Conservation (phyloP, 1,140 invertebrate species). For the Rhynchophorus ferrugineus region DNA sequence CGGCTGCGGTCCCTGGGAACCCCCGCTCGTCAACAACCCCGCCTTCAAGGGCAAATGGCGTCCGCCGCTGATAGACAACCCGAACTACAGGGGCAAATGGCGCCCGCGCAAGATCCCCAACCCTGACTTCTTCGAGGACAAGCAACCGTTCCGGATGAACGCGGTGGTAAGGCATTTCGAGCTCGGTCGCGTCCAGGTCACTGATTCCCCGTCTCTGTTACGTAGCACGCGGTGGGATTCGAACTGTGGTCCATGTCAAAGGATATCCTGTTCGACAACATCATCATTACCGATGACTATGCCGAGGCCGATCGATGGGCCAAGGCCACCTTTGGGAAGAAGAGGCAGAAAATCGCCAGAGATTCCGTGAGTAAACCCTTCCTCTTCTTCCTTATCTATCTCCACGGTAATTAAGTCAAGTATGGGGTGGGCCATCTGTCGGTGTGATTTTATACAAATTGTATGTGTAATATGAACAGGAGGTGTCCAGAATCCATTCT, state of each 20-base stretch:
- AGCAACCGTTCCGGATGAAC: conserved; percentile 83
- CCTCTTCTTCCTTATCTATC: too few relatives aligned
- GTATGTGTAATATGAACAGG: too few relatives aligned
- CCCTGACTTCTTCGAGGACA: conserved; percentile 89
- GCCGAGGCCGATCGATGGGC: conserved; percentile 76
- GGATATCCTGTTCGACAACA: conserved; percentile 90
- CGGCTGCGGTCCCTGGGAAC: conserved; percentile 89
- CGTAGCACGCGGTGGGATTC: conserved; percentile 83
- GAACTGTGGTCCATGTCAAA: conserved; percentile 98
- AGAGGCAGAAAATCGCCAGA: conserved; percentile 68
- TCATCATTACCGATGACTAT: conserved; percentile 83
- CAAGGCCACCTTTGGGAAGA: conserved; percentile 76
- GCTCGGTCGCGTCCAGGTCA: too few relatives aligned
- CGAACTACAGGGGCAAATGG: conserved; percentile 94
- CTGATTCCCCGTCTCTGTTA: too few relatives aligned
- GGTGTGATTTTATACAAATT: too few relatives aligned
- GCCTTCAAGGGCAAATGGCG: conserved; percentile 90
- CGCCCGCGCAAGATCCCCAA: conserved; percentile 78
- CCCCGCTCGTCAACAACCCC: conserved; percentile 83
- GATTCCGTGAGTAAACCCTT: conserved; percentile 75
- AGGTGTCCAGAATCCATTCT: too few relatives aligned
- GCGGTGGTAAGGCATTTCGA: conserved; percentile 92
- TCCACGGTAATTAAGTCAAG: too few relatives aligned
- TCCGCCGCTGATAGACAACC: conserved; percentile 84
- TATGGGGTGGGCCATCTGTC: too few relatives aligned